Evolutionary conservation across 37 sponge, comb jelly and placozoan species (phyloP).

Genomic region (Haliclona indistincta): DNA sequence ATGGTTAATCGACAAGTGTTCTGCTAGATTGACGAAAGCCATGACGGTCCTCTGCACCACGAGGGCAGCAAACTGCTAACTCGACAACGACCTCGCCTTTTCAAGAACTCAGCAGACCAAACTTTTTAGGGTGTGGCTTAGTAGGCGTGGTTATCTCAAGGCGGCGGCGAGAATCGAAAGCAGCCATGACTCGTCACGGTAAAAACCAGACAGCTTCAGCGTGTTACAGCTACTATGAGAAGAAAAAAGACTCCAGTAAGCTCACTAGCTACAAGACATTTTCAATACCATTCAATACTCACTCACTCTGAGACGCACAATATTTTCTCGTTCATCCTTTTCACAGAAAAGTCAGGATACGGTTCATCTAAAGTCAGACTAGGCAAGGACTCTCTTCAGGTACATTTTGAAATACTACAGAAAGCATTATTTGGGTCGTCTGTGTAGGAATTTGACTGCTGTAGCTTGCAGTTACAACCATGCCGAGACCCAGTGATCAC

Average conservation of each 20-base stretch:
- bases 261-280: not conserved
- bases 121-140: not conserved
- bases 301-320: not conserved
- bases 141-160: not conserved
- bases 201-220: conserved; percentile 91
- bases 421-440: not conserved
- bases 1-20: no score
- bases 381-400: conserved; percentile 76
- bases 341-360: conserved; percentile 63
- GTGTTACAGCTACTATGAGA: conserved; percentile 94
- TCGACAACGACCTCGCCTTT: no score
- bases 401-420: conserved; percentile 21
- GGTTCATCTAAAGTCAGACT: conserved; percentile 65
- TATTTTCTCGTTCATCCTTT: not conserved
- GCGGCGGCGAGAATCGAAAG: no score
- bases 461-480: conserved; percentile 89
- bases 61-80: no score
- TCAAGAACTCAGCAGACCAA: no score
- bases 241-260: conserved; percentile 85
- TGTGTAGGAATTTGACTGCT: conserved; percentile 85
- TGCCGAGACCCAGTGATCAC: conserved; percentile 93
- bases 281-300: not conserved
- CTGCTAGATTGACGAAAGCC: no score
- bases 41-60: no score
- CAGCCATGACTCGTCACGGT: conserved; percentile 86